Evolutionary conservation across 2,888 invertebrate genomes (phyloP).

Genomic region (Drosophila maculinotata): DNA sequence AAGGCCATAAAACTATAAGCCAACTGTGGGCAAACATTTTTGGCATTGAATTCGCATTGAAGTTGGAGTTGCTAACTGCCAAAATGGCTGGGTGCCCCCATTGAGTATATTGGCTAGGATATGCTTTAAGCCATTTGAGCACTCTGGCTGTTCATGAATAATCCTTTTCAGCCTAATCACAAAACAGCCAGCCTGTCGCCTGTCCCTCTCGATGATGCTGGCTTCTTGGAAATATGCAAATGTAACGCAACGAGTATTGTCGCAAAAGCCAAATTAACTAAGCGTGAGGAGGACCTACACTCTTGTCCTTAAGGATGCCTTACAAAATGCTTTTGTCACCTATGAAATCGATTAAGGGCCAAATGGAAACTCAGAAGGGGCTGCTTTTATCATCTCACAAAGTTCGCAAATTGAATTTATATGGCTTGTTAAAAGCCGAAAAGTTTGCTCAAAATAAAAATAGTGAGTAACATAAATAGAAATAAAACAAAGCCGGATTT

Average conservation of each 20-base stretch:
- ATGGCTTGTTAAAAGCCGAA: slow-evolving; percentile 66
- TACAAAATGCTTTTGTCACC: slow-evolving; percentile 66
- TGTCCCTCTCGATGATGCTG: too few relatives aligned
- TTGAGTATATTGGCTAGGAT: slow-evolving; percentile 58
- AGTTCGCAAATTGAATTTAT: slow-evolving; percentile 71
- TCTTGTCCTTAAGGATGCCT: not conserved
- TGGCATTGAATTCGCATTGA: slow-evolving; percentile 54
- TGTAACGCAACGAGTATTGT: slow-evolving; percentile 26
- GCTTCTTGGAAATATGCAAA: slow-evolving; percentile 65
- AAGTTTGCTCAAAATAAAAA: slow-evolving; percentile 46
- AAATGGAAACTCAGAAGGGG: slow-evolving; percentile 26
- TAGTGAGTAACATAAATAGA: slow-evolving; percentile 24
- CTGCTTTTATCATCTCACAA: slow-evolving; percentile 15
- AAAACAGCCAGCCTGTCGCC: slow-evolving; percentile 17
- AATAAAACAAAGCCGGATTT: slow-evolving; percentile 69
- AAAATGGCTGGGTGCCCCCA: slow-evolving; percentile 32
- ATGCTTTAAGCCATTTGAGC: slow-evolving; percentile 47
- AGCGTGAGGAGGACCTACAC: not conserved
- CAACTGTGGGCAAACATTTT: slow-evolving; percentile 43
- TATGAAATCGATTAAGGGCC: slow-evolving; percentile 72
- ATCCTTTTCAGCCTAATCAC: slow-evolving; percentile 61
- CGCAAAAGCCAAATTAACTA: slow-evolving; percentile 60
- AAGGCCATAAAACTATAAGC: slow-evolving; percentile 51
- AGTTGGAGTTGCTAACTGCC: slow-evolving; percentile 23
- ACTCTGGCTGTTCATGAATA: slow-evolving; percentile 68